phyloP scores from a whole-genome alignment of 2,888 invertebrate species.

The Gymnocheta viridis region DNA sequence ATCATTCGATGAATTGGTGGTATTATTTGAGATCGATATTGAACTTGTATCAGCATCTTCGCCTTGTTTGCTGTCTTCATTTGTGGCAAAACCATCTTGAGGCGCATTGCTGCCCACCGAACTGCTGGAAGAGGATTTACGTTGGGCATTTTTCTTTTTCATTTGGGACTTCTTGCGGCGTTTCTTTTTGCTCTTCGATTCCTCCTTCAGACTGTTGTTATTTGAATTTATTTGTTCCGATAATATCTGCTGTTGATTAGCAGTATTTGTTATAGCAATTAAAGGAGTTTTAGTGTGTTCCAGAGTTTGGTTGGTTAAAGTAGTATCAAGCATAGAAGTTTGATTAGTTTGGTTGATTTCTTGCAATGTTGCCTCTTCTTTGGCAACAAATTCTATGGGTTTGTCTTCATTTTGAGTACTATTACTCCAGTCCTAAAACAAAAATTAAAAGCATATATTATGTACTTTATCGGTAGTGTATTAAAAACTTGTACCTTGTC shows the following conservation, averaged over 20 bases:
- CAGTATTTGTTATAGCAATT: constrained; percentile 36
- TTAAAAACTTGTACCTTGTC: constrained; percentile 70
- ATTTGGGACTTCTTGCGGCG: constrained; percentile 90
- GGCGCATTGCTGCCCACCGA: constrained; percentile 78
- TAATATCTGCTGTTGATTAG: constrained; percentile 37
- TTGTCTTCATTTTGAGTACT: constrained; percentile 73
- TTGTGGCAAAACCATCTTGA: constrained; percentile 70
- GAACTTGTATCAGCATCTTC: constrained; percentile 77
- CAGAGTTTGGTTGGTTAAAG: constrained; percentile 47
- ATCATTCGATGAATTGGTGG: constrained; percentile 77
- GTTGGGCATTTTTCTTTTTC: constrained; percentile 90
- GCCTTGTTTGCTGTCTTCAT: constrained; percentile 71
- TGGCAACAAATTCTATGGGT: constrained; percentile 45
- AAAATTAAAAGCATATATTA: neutral
- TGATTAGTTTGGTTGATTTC: constrained; percentile 29
- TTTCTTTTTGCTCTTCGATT: constrained; percentile 87
- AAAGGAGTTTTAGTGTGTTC: constrained; percentile 21
- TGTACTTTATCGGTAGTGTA: neutral
- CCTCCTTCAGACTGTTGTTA: constrained; percentile 73
- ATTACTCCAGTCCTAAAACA: constrained; percentile 74
- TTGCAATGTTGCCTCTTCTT: constrained; percentile 42
- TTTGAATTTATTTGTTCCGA: constrained; percentile 46
- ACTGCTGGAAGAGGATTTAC: constrained; percentile 85
- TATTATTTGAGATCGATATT: constrained; percentile 76
- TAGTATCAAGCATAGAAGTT: constrained; percentile 18